phyloP scores from a whole-genome alignment of 2,113 vertebrate genomes.

The Craseonycteris thonglongyai region DNA sequence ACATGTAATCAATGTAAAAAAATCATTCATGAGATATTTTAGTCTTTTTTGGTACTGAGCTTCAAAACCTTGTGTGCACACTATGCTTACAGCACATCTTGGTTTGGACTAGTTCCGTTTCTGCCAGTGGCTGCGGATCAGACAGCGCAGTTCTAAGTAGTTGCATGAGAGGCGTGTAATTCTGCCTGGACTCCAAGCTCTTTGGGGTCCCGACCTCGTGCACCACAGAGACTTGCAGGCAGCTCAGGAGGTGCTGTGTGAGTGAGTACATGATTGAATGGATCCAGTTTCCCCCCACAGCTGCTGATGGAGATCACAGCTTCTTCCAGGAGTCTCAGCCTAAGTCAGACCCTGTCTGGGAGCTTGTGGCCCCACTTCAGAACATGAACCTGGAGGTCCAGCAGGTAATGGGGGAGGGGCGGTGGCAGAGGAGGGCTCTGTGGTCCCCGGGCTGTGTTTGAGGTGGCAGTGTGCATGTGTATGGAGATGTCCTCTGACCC shows the following conservation, averaged over 20 bases:
- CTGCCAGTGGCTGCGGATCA: rapidly evolving
- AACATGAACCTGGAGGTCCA: background rate
- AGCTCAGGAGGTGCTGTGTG: background rate
- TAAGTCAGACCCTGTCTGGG: background rate
- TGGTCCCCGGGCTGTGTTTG: background rate
- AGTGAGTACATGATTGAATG: background rate
- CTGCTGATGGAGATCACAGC: background rate
- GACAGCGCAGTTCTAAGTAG: background rate
- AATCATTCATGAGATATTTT: background rate
- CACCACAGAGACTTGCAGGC: background rate
- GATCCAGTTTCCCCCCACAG: background rate
- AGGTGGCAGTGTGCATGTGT: no score
- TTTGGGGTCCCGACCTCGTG: background rate
- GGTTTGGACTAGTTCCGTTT: background rate
- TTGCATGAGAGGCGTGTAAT: background rate
- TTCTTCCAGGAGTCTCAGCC: background rate
- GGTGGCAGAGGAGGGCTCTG: background rate
- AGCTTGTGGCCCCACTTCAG: background rate
- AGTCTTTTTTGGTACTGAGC: background rate
- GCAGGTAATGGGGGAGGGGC: background rate
- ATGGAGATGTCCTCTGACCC: background rate
- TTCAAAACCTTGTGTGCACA: background rate
- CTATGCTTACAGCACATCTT: background rate
- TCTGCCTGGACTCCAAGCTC: background rate
- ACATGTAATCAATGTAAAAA: background rate